Evolutionary conservation across 2,113 vertebrate species (phyloP).

Genomic region (Etheostoma cragini): DNA sequence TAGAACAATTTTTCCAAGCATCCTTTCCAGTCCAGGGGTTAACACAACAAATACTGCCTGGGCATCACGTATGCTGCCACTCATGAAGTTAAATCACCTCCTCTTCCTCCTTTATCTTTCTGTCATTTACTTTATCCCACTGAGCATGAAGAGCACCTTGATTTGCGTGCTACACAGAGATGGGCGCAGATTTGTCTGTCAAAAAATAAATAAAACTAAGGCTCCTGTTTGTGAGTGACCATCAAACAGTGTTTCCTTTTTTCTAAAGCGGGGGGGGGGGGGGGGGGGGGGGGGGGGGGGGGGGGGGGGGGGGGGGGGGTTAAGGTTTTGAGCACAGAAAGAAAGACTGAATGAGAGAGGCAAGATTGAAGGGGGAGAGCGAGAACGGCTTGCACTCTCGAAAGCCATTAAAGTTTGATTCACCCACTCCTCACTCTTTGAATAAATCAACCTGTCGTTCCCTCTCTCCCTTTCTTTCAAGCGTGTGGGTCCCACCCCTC

Average conservation of each 20-base stretch:
- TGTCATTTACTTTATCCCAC: conserved; percentile 79
- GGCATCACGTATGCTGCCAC: conserved; percentile 62
- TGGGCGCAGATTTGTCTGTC: conserved; percentile 70
- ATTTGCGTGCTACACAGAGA: conserved; percentile 63
- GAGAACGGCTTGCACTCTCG: conserved; percentile 67
- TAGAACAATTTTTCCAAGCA: conserved; percentile 52
- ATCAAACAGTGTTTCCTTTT: conserved; percentile 43
- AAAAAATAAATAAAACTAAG: conserved; percentile 29
- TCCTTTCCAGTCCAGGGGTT: conserved; percentile 76
- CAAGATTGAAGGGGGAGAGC: conserved; percentile 65
- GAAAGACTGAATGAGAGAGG: conserved; percentile 53
- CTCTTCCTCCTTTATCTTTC: conserved; percentile 75
- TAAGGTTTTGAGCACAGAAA: conserved; percentile 32
- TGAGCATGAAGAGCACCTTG: conserved; percentile 89
- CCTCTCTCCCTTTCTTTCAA: conserved; percentile 73
- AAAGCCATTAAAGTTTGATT: conserved; percentile 86
- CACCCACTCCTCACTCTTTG: conserved; percentile 80
- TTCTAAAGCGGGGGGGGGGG: neutral
- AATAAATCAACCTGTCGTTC: conserved; percentile 84
- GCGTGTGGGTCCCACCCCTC: conserved; percentile 57
- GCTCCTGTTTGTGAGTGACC: conserved; percentile 66
- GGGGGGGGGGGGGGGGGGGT: too few species aligned
- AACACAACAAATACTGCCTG: conserved; percentile 67
- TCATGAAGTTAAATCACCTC: conserved; percentile 77
- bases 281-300: too few species aligned